These are phyloP conservation scores for Cyanoliseus patagonus DNA, from an alignment of 2,113 vertebrate species.

Conservation along the genomic window DNA sequence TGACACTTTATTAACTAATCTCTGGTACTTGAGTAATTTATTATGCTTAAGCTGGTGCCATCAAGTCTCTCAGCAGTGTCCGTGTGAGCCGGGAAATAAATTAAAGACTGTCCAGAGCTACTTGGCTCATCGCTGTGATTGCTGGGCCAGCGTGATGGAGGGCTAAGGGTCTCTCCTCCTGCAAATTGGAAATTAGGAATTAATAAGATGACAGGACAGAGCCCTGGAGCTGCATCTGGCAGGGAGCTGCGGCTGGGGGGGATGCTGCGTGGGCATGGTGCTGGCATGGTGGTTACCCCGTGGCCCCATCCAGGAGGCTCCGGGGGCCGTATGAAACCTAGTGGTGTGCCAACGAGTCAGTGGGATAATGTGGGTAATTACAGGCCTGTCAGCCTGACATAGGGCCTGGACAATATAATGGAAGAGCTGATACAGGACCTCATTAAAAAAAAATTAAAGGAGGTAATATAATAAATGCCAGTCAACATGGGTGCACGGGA, in stretches of 20 bases:
- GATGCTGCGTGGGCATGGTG: neutral
- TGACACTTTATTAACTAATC: conserved; percentile 80
- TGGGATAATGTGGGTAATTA: neutral
- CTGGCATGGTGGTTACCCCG: neutral
- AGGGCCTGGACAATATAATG: neutral
- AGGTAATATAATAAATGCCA: neutral
- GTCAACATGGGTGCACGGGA: neutral
- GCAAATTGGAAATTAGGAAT: conserved; percentile 81
- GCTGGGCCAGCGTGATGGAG: conserved; percentile 72
- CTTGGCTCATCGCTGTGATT: conserved; percentile 77
- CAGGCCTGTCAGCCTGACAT: neutral
- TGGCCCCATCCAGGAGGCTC: neutral
- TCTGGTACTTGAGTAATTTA: conserved; percentile 79
- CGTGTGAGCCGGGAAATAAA: conserved; percentile 74
- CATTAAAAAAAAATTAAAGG: neutral
- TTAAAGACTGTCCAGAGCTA: conserved; percentile 78
- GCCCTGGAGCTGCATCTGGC: neutral
- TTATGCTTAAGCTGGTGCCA: conserved; percentile 80
- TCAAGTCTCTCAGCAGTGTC: conserved; percentile 76
- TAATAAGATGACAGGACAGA: conserved; percentile 70
- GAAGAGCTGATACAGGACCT: neutral
- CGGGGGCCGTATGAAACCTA: fast-evolving
- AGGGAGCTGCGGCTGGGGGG: neutral
- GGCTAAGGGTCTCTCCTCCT: conserved; percentile 72
- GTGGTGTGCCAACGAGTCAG: fast-evolving